phyloP scores from a whole-genome alignment of 2,113 vertebrate species.

The Chloroceryle aenea region DNA sequence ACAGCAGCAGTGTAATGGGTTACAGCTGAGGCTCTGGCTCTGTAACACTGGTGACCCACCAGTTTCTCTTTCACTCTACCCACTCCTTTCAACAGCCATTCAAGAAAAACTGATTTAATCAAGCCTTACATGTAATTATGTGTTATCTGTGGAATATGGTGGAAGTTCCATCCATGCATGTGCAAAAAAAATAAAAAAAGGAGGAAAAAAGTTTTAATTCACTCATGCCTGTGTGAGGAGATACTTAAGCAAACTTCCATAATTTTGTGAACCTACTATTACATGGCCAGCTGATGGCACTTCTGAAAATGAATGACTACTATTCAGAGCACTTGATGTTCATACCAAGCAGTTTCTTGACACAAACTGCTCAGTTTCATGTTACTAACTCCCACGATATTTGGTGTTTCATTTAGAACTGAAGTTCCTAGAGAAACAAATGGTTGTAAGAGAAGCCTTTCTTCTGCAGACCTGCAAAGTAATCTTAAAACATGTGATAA shows the following conservation, averaged over 20 bases:
- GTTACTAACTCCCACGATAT: slow-evolving; percentile 35
- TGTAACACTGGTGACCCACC: fast-evolving
- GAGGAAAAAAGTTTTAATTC: not conserved
- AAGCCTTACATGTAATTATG: fast-evolving
- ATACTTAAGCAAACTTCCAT: not conserved
- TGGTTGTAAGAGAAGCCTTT: slow-evolving; percentile 11
- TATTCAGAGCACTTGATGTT: not conserved
- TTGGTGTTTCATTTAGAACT: slow-evolving; percentile 32
- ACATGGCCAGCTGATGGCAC: not conserved
- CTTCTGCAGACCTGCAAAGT: not conserved
- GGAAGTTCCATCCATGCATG: not conserved
- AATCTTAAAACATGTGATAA: not conserved
- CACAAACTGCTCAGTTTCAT: not conserved
- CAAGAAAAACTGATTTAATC: not conserved
- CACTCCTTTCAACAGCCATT: not conserved
- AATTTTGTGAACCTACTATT: not conserved
- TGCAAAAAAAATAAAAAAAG: not conserved
- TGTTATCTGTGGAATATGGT: not conserved
- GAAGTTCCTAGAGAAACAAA: slow-evolving; percentile 46
- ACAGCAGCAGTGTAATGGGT: fast-evolving
- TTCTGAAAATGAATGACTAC: not conserved
- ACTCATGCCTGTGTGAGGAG: not conserved
- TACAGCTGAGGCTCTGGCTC: not conserved
- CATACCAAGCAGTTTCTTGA: not conserved
- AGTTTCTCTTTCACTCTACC: not conserved